Evolutionary conservation across 2,888 invertebrate genomes (phyloP).

Genomic region (Pammene aurita): DNA sequence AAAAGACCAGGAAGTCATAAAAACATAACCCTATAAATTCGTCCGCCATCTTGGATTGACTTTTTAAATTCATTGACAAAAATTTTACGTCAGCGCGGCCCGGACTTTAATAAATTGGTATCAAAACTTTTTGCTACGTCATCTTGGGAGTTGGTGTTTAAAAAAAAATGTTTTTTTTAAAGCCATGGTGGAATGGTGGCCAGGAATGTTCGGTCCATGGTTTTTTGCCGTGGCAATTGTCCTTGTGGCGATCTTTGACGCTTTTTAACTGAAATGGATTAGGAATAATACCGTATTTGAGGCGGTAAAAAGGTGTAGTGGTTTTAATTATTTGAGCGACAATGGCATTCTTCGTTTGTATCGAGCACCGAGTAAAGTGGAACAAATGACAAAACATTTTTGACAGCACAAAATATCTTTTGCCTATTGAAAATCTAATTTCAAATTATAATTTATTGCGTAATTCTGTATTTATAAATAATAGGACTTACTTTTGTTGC

Average conservation of each 20-base stretch:
- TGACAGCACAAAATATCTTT: no score
- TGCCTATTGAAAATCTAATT: no score
- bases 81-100: constrained; percentile 47
- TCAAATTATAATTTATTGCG: no score
- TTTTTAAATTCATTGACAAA: constrained; percentile 70
- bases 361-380: not conserved
- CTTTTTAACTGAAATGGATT: constrained; percentile 59
- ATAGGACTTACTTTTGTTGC: no score
- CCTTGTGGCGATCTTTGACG: constrained; percentile 60
- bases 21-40: constrained; percentile 68
- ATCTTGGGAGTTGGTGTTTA: constrained; percentile 22
- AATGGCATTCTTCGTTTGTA: constrained; percentile 17
- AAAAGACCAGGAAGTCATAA: constrained; percentile 77
- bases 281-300: constrained; percentile 37
- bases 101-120: constrained; percentile 52
- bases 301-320: constrained; percentile 23
- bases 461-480: no score
- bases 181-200: constrained; percentile 59
- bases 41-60: constrained; percentile 58
- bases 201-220: constrained; percentile 74
- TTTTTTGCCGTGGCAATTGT: constrained; percentile 75
- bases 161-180: constrained; percentile 18
- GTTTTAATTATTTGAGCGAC: constrained; percentile 18
- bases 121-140: constrained; percentile 42
- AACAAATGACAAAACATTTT: not conserved